phyloP scores from a whole-genome alignment of 2,797 vertebrate species.

The Phrynocephalus vlangalii region DNA sequence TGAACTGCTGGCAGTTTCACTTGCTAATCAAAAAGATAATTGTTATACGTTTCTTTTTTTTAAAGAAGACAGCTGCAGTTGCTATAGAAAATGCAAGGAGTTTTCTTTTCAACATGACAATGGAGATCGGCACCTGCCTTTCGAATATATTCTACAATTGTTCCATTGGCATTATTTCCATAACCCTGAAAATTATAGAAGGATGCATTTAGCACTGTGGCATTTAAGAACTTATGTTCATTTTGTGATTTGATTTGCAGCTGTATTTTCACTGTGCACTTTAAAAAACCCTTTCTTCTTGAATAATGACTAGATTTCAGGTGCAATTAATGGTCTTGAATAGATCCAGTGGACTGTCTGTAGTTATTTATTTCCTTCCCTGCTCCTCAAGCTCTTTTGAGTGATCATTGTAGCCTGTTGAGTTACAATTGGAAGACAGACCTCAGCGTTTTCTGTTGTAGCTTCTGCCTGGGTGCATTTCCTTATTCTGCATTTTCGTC shows the following conservation, averaged over 20 bases:
- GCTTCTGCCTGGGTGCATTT: not conserved
- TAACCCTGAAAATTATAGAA: slow-evolving; percentile 42
- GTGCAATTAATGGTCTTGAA: not conserved
- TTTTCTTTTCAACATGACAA: slow-evolving; percentile 67
- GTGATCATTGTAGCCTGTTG: not conserved
- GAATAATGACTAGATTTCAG: not conserved
- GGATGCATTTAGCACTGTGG: not conserved
- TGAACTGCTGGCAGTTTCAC: slow-evolving; percentile 64
- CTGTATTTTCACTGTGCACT: slow-evolving; percentile 16
- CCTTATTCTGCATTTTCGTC: not conserved
- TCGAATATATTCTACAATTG: slow-evolving; percentile 58
- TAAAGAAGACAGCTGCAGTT: slow-evolving; percentile 67
- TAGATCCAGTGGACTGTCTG: not conserved
- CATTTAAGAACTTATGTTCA: slow-evolving; percentile 21
- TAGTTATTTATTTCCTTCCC: not conserved
- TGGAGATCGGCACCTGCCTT: slow-evolving; percentile 68
- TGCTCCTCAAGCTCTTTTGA: not conserved
- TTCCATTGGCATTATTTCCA: slow-evolving; percentile 44
- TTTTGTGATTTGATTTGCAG: slow-evolving; percentile 16
- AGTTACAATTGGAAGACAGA: not conserved
- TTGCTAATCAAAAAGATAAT: slow-evolving; percentile 66
- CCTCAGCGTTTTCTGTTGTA: not conserved
- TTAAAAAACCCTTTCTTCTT: slow-evolving; percentile 16
- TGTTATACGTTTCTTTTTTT: slow-evolving; percentile 29
- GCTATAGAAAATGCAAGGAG: slow-evolving; percentile 50